These are phyloP conservation scores for Odontamblyopus lacepedii DNA, from an alignment of 2,797 vertebrate species.

Conservation along the genomic window DNA sequence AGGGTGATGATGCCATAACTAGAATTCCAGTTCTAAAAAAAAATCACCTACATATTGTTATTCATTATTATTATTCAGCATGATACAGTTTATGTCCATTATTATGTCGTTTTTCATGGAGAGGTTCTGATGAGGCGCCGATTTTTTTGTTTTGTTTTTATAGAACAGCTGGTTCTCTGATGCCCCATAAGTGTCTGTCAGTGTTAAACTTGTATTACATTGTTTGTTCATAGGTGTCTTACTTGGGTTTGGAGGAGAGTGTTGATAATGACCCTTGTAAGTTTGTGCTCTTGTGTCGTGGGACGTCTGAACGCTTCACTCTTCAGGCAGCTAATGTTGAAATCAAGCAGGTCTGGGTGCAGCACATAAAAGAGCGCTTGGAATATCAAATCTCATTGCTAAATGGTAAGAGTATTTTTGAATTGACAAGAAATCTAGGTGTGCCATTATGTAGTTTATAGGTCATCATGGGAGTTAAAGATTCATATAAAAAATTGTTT, in stretches of 20 bases:
- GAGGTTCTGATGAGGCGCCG: neutral
- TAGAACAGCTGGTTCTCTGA: neutral
- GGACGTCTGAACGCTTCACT: slow-evolving; percentile 88
- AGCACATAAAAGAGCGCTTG: slow-evolving; percentile 89
- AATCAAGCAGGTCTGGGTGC: slow-evolving; percentile 92
- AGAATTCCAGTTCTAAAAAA: neutral
- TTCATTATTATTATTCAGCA: too few relatives aligned
- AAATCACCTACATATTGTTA: too few relatives aligned
- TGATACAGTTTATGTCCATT: too few relatives aligned
- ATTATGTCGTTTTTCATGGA: too few relatives aligned
- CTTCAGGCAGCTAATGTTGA: slow-evolving; percentile 94
- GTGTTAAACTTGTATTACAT: neutral
- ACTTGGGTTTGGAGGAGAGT: slow-evolving; percentile 88
- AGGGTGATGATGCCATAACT: neutral
- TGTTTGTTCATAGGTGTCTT: slow-evolving; percentile 81
- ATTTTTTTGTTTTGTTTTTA: neutral
- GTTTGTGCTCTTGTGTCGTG: slow-evolving; percentile 87
- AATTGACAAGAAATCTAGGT: neutral
- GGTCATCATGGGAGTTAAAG: too few relatives aligned
- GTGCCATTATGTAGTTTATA: too few relatives aligned
- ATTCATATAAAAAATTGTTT: too few relatives aligned
- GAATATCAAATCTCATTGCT: slow-evolving; percentile 94
- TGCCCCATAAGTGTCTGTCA: neutral
- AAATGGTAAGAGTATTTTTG: slow-evolving; percentile 78
- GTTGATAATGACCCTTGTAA: slow-evolving; percentile 94